phyloP scores from a whole-genome alignment of 1,140 invertebrate species.

The Conus ventricosus region DNA sequence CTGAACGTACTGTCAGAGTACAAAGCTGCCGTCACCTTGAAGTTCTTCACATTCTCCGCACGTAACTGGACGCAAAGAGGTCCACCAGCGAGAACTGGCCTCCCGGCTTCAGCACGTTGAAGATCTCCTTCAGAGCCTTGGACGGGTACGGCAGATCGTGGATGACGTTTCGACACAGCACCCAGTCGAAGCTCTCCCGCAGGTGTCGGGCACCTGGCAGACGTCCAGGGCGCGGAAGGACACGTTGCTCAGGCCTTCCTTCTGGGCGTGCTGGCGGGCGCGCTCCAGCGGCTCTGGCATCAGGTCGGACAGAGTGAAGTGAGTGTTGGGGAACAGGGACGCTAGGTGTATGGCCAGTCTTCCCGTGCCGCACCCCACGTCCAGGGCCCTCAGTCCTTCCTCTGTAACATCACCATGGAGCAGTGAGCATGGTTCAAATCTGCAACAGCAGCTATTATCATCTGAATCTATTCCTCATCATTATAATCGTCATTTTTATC shows the following conservation, averaged over 20 bases:
- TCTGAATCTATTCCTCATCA: neutral
- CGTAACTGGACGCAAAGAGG: constrained; percentile 39
- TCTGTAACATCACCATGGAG: neutral
- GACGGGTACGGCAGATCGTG: constrained; percentile 54
- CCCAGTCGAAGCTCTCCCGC: constrained; percentile 45
- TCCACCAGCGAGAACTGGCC: constrained; percentile 51
- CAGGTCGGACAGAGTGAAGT: constrained; percentile 43
- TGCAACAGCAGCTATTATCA: neutral
- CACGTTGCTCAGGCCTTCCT: constrained; percentile 43
- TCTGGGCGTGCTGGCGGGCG: constrained; percentile 15
- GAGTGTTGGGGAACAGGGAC: constrained; percentile 44
- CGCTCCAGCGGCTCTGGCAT: constrained; percentile 8
- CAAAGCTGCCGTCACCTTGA: constrained; percentile 56
- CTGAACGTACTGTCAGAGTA: constrained; percentile 43
- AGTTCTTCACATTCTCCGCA: constrained; percentile 48
- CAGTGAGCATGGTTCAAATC: neutral
- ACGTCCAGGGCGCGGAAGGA: constrained; percentile 40
- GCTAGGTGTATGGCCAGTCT: constrained; percentile 35
- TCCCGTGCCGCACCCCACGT: constrained; percentile 40
- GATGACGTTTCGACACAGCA: constrained; percentile 44
- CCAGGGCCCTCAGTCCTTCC: neutral
- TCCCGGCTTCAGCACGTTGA: constrained; percentile 43
- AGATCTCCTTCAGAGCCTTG: constrained; percentile 42
- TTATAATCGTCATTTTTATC: too few relatives aligned
- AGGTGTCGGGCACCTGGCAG: constrained; percentile 40